These are phyloP conservation scores for Autographa pulchrina DNA, from an alignment of 2,888 invertebrate species.

Conservation along the genomic window DNA sequence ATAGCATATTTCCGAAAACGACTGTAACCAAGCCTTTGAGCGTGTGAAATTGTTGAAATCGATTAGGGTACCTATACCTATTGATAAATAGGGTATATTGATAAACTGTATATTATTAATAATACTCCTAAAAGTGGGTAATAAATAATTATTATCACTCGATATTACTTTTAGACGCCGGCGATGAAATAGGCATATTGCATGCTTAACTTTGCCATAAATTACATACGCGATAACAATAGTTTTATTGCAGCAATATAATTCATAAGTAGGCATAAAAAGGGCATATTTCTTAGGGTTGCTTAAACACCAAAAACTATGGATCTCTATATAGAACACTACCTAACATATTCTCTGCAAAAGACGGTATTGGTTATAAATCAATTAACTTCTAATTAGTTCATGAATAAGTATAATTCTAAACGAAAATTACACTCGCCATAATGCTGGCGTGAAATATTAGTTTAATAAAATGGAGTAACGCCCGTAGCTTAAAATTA, in stretches of 20 bases:
- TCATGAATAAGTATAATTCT: no score
- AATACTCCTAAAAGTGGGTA: no score
- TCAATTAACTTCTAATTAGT: no score
- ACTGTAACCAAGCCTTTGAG: background rate
- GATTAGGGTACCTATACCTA: no score
- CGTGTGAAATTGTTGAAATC: background rate
- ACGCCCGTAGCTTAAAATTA: no score
- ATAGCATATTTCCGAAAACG: background rate
- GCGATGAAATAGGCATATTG: background rate
- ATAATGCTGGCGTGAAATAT: no score
- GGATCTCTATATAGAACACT: background rate
- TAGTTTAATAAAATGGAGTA: no score
- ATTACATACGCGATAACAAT: background rate
- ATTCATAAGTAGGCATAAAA: background rate
- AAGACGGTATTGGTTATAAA: no score
- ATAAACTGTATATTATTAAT: background rate
- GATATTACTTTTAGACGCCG: constrained; percentile 4
- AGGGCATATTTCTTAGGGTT: background rate
- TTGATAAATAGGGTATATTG: no score
- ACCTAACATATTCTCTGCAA: no score
- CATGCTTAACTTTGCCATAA: background rate
- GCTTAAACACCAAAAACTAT: background rate
- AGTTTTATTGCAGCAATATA: constrained; percentile 4
- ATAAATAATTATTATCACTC: background rate
- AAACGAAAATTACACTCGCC: no score